These are phyloP conservation scores for Sparus aurata DNA, from an alignment of 2,797 vertebrate genomes.

Conservation along the genomic window DNA sequence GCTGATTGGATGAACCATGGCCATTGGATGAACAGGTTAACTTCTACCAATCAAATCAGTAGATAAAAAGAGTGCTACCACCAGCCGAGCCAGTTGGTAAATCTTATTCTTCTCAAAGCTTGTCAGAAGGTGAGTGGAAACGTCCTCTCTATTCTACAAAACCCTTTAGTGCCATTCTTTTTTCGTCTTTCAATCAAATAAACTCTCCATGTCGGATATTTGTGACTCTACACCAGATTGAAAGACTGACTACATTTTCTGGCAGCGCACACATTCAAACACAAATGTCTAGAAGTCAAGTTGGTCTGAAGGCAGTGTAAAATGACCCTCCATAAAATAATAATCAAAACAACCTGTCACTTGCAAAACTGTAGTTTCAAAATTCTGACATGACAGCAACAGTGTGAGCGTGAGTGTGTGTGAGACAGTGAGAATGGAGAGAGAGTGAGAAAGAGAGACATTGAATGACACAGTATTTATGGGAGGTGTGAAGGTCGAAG, in stretches of 20 bases:
- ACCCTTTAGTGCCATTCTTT: too few relatives aligned
- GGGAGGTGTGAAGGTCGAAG: slow-evolving; percentile 80
- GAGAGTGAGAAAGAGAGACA: slow-evolving; percentile 38
- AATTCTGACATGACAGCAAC: slow-evolving; percentile 10
- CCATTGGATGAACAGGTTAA: too few relatives aligned
- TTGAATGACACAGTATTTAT: slow-evolving; percentile 68
- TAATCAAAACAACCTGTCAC: slow-evolving; percentile 22
- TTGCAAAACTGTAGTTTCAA: not conserved
- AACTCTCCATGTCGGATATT: too few relatives aligned
- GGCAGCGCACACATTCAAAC: slow-evolving; percentile 3
- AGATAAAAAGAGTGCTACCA: too few relatives aligned
- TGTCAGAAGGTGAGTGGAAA: too few relatives aligned
- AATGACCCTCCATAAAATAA: slow-evolving; percentile 20
- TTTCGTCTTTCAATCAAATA: too few relatives aligned
- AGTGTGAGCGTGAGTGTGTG: not conserved
- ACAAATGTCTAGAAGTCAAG: slow-evolving; percentile 10
- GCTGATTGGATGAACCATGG: too few relatives aligned
- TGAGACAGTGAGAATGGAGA: not conserved
- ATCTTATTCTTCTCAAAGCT: too few relatives aligned
- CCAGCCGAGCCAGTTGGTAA: too few relatives aligned
- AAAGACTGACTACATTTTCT: not conserved
- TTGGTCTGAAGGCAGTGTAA: slow-evolving; percentile 7
- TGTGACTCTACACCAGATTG: not conserved
- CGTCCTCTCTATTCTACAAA: too few relatives aligned
- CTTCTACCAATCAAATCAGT: too few relatives aligned